Evolutionary conservation across 2,888 invertebrate genomes (phyloP).

Genomic region (Dyspetes luteomarginatus): DNA sequence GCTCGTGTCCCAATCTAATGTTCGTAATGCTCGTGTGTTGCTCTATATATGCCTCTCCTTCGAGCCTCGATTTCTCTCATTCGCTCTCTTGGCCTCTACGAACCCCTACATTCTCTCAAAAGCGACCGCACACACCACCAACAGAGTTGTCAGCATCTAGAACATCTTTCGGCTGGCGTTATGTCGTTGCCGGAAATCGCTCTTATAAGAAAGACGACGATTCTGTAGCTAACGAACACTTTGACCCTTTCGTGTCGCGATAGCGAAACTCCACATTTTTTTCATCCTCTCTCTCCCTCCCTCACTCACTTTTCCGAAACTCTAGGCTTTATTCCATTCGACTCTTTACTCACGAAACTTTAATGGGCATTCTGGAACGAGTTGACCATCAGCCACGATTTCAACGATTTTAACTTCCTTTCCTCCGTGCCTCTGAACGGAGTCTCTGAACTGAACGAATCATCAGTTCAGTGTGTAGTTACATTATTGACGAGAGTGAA

Average conservation of each 20-base stretch:
- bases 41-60: slow-evolving; percentile 62
- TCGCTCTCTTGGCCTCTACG: slow-evolving; percentile 40
- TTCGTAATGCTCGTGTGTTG: slow-evolving; percentile 82
- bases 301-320: slow-evolving; percentile 20
- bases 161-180: slow-evolving; percentile 55
- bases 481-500: background rate
- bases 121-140: slow-evolving; percentile 8
- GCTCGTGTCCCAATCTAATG: slow-evolving; percentile 84
- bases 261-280: slow-evolving; percentile 34
- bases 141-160: slow-evolving; percentile 2
- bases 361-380: slow-evolving; percentile 31
- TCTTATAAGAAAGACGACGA: slow-evolving; percentile 57
- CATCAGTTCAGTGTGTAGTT: background rate
- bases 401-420: slow-evolving; percentile 15
- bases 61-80: slow-evolving; percentile 66
- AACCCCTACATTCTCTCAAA: slow-evolving; percentile 1
- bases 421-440: background rate
- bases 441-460: no score
- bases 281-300: slow-evolving; percentile 1
- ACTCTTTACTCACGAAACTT: slow-evolving; percentile 43
- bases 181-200: slow-evolving; percentile 53
- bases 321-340: slow-evolving; percentile 12
- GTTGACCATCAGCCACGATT: slow-evolving; percentile 17
- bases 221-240: slow-evolving; percentile 39
- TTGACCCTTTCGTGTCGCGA: slow-evolving; percentile 46